Evolutionary conservation across 2,888 invertebrate genomes (phyloP), one percentile per base, ranked within the genome.

Genomic region (Carpatolechia fugitivella): DNA sequence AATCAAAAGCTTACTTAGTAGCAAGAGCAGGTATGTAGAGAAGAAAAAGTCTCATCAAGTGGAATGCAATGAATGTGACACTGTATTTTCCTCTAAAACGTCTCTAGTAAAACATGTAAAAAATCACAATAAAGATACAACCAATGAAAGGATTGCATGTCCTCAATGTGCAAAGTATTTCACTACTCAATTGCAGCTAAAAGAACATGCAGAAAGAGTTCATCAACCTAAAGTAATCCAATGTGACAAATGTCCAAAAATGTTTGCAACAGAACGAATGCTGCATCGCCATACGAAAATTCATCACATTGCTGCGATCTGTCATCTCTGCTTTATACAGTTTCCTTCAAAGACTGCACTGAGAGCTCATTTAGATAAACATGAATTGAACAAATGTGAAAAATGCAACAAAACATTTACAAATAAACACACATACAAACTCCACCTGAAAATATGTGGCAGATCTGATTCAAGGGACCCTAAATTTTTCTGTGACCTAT

Each of bases 401-500:
- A 65, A 56, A 0, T 88, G 88, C 55, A 60, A 64, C 0, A 85
- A 85, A 65, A 65, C 63, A 8, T 82, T 82, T 31, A 56, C 62
- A 1, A 83, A 79, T 49, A 79, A 71, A 62, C 67, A 77, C 8
- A 74, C 80, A 1, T 81, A 66, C 53, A 78, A 72, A 60, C 59
- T 65, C 8, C 87, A 87, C 51, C 48, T 73, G 1, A 80, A 79
- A 66, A 67, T 66, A 41, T 88, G 86, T 60, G 82, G 83, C 0
- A 70, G 68, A 29, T 20, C 56, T 1, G 62, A 71, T 4, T 62
- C 65, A 0, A 70, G 66, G 36, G 54, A 54, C 33, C 63, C 64
- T 6, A 76, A 66, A 53, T 82, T 79, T 59, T 79, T 78, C 56
- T 87, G 88, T 63, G 86, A 87, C 52, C 72, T 85, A 29, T 88